Percentiles rank a stretch among this genome's conserved stretches.
phyloP scores from a whole-genome alignment of 1,140 invertebrate species.

The Neodiprion pinetum region DNA sequence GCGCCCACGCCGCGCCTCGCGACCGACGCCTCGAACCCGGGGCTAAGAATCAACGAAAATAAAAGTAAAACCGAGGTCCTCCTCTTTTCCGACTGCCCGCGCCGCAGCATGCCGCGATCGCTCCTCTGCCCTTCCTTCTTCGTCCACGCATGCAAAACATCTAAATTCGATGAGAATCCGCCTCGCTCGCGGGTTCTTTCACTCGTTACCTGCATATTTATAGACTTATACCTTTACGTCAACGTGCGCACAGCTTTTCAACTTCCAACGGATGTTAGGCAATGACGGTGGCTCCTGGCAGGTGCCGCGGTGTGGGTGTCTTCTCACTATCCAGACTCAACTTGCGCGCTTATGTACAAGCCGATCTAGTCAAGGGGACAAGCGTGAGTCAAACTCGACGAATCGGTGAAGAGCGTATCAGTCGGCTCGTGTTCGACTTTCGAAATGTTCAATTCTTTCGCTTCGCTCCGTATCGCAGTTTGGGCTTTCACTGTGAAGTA shows the following conservation, averaged over 20 bases:
- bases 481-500: neutral
- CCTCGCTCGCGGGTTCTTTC: neutral
- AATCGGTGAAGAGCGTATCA: too few species aligned
- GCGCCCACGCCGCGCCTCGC: slow-evolving; percentile 24
- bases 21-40: neutral
- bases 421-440: too few species aligned
- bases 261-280: slow-evolving; percentile 39
- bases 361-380: neutral
- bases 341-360: neutral
- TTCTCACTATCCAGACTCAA: slow-evolving; percentile 35
- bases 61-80: slow-evolving; percentile 9
- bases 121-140: neutral
- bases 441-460: neutral
- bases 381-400: too few species aligned
- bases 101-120: too few species aligned
- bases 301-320: slow-evolving; percentile 42
- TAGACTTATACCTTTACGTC: neutral
- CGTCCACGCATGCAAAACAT: slow-evolving; percentile 27
- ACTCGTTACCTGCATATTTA: neutral
- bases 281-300: slow-evolving; percentile 37
- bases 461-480: neutral
- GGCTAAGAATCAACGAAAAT: slow-evolving; percentile 12
- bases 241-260: neutral
- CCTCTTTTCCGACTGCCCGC: neutral
- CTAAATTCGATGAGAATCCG: slow-evolving; percentile 31